These are phyloP conservation scores for Bubo scandiacus DNA, from an alignment of 2,113 vertebrate genomes.

Conservation along the genomic window DNA sequence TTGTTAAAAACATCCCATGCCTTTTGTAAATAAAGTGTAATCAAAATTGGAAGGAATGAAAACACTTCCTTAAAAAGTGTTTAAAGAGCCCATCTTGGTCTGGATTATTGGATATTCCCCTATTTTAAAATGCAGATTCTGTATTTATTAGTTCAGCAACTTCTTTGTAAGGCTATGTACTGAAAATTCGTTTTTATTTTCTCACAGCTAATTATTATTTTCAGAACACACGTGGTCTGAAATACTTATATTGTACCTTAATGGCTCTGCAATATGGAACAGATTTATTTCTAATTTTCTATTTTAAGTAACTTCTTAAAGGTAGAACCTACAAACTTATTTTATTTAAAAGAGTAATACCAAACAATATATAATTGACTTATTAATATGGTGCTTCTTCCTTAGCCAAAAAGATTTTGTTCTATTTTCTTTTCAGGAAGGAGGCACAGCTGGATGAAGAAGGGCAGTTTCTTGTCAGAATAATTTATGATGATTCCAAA, in stretches of 20 bases:
- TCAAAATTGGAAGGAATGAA: neutral
- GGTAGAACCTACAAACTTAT: neutral
- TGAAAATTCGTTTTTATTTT: neutral
- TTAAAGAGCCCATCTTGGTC: neutral
- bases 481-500: constrained; percentile 98
- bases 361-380: neutral
- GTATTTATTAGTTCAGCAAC: neutral
- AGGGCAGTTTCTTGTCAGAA: constrained; percentile 97
- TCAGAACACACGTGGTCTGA: neutral
- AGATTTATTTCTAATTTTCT: neutral
- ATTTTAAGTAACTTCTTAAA: neutral
- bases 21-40: neutral
- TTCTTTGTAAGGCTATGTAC: neutral
- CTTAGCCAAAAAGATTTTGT: neutral
- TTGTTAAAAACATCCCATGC: neutral
- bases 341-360: neutral
- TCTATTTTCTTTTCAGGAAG: constrained; percentile 75
- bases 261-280: neutral
- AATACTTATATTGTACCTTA: neutral
- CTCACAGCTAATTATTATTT: neutral
- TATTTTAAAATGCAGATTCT: neutral
- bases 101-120: neutral
- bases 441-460: constrained; percentile 98
- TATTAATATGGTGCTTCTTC: neutral
- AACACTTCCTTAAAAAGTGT: neutral